Base-by-base conservation (phyloP, 2,888 invertebrate genomes). In the Eulithis prunata region DNA sequence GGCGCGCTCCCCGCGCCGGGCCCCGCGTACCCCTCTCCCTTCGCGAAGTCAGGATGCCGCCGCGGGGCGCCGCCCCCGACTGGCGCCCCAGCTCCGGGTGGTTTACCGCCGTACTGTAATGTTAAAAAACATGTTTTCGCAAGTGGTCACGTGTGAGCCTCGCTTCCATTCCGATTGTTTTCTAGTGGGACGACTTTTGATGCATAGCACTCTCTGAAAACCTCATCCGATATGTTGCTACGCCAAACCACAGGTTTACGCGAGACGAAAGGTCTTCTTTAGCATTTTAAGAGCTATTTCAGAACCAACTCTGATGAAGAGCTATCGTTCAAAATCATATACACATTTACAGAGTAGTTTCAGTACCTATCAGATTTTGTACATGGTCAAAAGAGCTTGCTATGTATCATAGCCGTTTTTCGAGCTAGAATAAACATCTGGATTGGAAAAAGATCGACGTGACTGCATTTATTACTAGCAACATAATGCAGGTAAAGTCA, bases 41-140 rank as follows among this genome's bases (percentile, higher is more conserved):
- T 80, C 59, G 81, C 79, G 72, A 81, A 80, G 77, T 81, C 80
- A 92, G 94, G 83, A 67, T 79, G 83, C 64, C 80, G 76, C 69
- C 83, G 78, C 66, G 80, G 82, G 68, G 82, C 80, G 64, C 81
- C 84, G 62, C 95, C 95, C 61, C 77, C 66, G 12, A 64, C 75
- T 79, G 96, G 94, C 38, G 73, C 77, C 41, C 77, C 79, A 56
- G 75, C 71, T 21, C 79, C 95, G 93, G 94, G 93, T 10, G 81
- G 78, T 74, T 90, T 90, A 56, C 85, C 88, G 71, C 87, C 90
- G 79, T 90, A 90, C 89, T 89, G 88, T 73, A 60, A 69, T 75
- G 32, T 64, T 54, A 46, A 54, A 62, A 36, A 10, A 36, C 12
- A 60, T 47, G 55, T 51, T 55, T 51, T 59, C 12, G 43, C 43